Conservation (phyloP, 2,113 vertebrate species). For the Puma concolor region DNA sequence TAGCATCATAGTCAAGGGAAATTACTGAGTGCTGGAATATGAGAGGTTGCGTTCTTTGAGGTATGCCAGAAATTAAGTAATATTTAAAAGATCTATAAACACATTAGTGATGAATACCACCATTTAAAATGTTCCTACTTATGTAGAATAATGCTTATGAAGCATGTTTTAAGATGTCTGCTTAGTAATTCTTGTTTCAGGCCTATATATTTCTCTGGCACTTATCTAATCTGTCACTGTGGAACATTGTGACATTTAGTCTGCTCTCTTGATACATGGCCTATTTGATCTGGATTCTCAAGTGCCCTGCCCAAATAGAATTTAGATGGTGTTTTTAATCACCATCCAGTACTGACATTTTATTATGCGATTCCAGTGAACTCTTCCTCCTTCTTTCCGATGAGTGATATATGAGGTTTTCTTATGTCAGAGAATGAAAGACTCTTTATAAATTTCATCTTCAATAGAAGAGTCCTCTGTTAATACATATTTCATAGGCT, state of each 20-base stretch:
- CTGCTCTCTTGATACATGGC: constrained; percentile 1
- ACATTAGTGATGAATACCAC: neutral
- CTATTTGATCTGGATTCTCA: constrained; percentile 42
- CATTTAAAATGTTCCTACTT: neutral
- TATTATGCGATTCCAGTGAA: constrained; percentile 37
- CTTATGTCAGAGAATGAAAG: constrained; percentile 20
- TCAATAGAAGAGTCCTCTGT: neutral
- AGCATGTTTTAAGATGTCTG: neutral
- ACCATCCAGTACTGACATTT: constrained; percentile 15
- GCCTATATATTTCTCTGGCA: neutral
- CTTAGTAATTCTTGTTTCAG: neutral
- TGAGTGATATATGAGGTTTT: constrained; percentile 59
- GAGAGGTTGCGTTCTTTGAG: neutral
- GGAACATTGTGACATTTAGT: constrained; percentile 32
- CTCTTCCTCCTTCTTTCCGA: neutral
- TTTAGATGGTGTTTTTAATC: constrained; percentile 48
- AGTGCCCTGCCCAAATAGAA: neutral
- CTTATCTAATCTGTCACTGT: constrained; percentile 1
- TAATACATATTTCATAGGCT: constrained; percentile 50
- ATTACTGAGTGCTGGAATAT: neutral
- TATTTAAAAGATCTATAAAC: neutral
- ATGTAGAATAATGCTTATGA: neutral
- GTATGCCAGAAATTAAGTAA: neutral
- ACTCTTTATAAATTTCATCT: neutral
- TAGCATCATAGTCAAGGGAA: neutral